Conservation (phyloP, 1,140 invertebrate genomes). For the Galleria mellonella region DNA sequence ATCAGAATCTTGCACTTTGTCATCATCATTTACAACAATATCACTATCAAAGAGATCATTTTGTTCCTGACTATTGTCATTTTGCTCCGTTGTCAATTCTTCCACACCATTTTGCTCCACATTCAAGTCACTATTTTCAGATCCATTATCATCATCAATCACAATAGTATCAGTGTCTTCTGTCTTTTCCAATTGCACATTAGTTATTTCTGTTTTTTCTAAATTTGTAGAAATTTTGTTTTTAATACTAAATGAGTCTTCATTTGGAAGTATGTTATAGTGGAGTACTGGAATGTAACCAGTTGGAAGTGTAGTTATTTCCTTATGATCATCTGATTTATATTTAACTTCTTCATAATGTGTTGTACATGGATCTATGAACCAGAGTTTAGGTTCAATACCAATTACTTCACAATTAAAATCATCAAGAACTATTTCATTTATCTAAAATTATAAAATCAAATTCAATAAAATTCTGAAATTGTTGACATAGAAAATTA, state of each 20-base stretch:
- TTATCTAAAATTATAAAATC: conserved; percentile 33
- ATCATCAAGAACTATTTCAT: conserved; percentile 22
- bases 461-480: too few species aligned
- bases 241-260: too few species aligned
- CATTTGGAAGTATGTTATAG: conserved; percentile 4
- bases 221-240: too few species aligned
- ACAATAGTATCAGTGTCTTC: not conserved
- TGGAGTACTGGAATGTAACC: conserved; percentile 27
- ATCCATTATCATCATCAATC: not conserved
- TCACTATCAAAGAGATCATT: too few species aligned
- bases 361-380: conserved; percentile 23
- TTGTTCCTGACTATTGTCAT: too few species aligned
- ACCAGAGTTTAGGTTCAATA: conserved; percentile 33
- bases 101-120: too few species aligned
- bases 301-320: conserved; percentile 27
- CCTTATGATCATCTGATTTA: too few species aligned
- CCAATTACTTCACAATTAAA: conserved; percentile 30
- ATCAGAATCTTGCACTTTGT: not conserved
- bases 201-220: conserved; percentile 23
- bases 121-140: not conserved
- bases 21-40: conserved; percentile 9
- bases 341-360: conserved; percentile 36
- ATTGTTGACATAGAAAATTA: too few species aligned
- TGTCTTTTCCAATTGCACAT: conserved; percentile 29
- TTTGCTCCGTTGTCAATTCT: too few species aligned